Evolutionary conservation across 2,113 vertebrate species (phyloP).

Genomic region (Pseudopodoces humilis): DNA sequence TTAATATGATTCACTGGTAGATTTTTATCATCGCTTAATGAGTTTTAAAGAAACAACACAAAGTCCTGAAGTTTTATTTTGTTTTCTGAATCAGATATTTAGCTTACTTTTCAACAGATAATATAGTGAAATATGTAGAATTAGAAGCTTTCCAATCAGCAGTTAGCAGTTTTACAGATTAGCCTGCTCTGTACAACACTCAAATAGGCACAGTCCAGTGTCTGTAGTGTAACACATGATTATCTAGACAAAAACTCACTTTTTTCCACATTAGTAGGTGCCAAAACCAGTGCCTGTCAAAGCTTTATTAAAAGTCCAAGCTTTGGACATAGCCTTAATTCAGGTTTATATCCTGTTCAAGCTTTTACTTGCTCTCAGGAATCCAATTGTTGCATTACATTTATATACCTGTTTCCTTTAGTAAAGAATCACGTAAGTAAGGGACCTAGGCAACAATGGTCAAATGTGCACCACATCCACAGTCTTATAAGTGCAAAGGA

Average conservation of each 20-base stretch:
- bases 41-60: not conserved
- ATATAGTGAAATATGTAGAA: not conserved
- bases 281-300: not conserved
- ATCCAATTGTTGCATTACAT: not conserved
- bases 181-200: not conserved
- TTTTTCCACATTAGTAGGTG: not conserved
- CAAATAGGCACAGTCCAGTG: not conserved
- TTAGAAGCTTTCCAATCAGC: not conserved
- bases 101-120: not conserved
- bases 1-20: not conserved
- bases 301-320: not conserved
- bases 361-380: not conserved
- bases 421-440: not conserved
- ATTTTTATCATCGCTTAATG: not conserved
- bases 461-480: rapidly evolving
- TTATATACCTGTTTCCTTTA: not conserved
- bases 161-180: not conserved
- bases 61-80: not conserved
- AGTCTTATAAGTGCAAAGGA: not conserved
- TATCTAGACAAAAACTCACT: not conserved
- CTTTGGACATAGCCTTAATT: not conserved
- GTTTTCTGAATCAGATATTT: not conserved
- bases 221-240: not conserved
- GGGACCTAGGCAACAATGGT: not conserved
- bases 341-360: not conserved